These are phyloP conservation scores for Temnothorax nylanderi DNA, from an alignment of 1,140 invertebrate genomes.

Conservation along the genomic window DNA sequence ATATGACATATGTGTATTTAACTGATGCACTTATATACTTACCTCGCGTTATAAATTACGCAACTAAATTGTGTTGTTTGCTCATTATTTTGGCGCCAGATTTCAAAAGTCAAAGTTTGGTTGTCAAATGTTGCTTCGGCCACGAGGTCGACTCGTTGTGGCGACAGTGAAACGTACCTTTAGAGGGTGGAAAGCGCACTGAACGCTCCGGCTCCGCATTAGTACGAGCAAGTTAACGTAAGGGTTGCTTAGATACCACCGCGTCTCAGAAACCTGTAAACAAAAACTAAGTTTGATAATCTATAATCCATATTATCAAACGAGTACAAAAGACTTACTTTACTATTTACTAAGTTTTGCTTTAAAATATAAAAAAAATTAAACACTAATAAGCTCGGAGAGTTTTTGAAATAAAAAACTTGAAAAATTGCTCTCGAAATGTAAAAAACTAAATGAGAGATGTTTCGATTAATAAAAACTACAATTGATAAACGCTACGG, in stretches of 20 bases:
- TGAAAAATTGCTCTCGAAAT: neutral
- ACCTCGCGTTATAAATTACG: constrained; percentile 12
- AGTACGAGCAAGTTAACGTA: constrained; percentile 72
- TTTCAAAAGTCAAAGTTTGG: constrained; percentile 68
- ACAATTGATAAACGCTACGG: neutral
- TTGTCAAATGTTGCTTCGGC: constrained; percentile 50
- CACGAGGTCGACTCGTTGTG: constrained; percentile 69
- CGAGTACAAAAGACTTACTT: neutral
- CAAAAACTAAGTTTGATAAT: constrained; percentile 14
- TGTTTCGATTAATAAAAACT: neutral
- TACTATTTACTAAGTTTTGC: neutral
- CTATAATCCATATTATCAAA: constrained; percentile 18
- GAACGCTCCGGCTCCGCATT: constrained; percentile 75
- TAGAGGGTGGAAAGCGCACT: constrained; percentile 77
- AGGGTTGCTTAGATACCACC: constrained; percentile 81
- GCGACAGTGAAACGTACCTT: constrained; percentile 74
- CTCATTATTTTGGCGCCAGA: constrained; percentile 43
- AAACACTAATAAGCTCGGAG: neutral
- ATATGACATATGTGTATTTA: neutral
- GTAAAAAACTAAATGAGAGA: neutral
- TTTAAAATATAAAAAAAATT: constrained; percentile 9
- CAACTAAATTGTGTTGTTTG: neutral
- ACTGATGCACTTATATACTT: constrained; percentile 36
- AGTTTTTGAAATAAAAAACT: neutral
- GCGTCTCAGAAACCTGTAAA: constrained; percentile 74